These are phyloP conservation scores for Desmophyllum pertusum DNA, from an alignment of 92 coral and sea anemone genomes.

Conservation along the genomic window DNA sequence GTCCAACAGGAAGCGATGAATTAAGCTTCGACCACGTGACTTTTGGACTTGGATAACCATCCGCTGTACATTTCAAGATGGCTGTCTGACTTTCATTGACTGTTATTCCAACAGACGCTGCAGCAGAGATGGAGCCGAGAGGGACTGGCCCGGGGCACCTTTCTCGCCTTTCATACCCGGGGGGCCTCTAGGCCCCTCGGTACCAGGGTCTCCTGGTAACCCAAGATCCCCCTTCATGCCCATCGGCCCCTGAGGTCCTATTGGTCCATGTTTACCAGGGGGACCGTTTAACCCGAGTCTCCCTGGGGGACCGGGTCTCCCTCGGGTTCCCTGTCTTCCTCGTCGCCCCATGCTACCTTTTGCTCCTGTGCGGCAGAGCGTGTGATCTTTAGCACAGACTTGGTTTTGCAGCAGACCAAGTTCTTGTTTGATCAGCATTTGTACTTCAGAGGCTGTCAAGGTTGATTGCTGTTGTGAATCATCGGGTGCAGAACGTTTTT, in stretches of 20 bases:
- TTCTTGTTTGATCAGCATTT: conserved; percentile 42
- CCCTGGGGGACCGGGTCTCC: conserved; percentile 54
- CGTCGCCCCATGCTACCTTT: conserved; percentile 53
- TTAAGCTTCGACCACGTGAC: conserved; percentile 59
- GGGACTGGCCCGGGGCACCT: conserved; percentile 59
- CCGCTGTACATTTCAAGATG: conserved; percentile 47
- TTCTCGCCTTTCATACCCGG: conserved; percentile 57
- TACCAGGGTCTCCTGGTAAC: conserved; percentile 53
- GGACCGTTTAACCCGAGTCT: conserved; percentile 51
- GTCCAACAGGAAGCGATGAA: conserved; percentile 49
- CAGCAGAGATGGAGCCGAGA: conserved; percentile 56
- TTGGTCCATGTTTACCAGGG: conserved; percentile 66
- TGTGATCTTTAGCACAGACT: conserved; percentile 53
- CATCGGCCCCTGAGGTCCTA: conserved; percentile 45
- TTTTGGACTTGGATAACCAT: conserved; percentile 62
- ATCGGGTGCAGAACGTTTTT: background rate
- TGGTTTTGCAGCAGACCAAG: conserved; percentile 42
- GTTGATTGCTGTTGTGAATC: background rate
- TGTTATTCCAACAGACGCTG: conserved; percentile 34
- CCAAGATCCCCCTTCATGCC: conserved; percentile 54
- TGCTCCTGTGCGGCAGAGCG: conserved; percentile 52
- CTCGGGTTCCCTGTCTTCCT: conserved; percentile 50
- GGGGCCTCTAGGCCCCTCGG: conserved; percentile 62
- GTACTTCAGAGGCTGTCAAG: conserved; percentile 5
- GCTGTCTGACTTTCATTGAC: conserved; percentile 58